Evolutionary conservation across 2,797 vertebrate species (phyloP).

Genomic region (Synanceia verrucosa): DNA sequence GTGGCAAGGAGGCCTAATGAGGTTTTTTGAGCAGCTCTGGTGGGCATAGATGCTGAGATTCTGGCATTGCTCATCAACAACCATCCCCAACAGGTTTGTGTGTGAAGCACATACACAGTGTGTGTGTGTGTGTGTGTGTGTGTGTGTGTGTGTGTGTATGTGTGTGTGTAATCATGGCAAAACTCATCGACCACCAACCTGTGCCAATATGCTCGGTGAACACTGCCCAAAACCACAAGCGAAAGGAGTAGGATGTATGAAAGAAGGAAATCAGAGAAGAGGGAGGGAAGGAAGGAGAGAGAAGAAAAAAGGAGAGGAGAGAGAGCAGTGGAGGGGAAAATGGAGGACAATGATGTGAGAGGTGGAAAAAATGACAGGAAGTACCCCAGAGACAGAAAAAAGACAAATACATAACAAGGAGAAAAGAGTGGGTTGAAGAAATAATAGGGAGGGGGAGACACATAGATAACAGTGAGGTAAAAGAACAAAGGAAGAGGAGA

Average conservation of each 20-base stretch:
- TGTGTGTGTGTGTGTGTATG: constrained; percentile 18
- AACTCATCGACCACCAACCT: constrained; percentile 69
- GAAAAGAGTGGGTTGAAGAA: constrained; percentile 43
- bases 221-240: constrained; percentile 56
- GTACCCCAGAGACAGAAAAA: constrained; percentile 28
- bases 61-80: constrained; percentile 67
- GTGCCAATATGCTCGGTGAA: constrained; percentile 69
- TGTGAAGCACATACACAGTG: constrained; percentile 3
- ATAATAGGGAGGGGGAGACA: constrained; percentile 24
- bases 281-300: constrained; percentile 24
- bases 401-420: constrained; percentile 30
- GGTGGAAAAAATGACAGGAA: constrained; percentile 10
- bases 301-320: constrained; percentile 23
- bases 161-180: constrained; percentile 56
- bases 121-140: too few relatives aligned
- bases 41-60: constrained; percentile 59
- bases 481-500: constrained; percentile 48
- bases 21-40: constrained; percentile 68
- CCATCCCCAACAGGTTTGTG: constrained; percentile 59
- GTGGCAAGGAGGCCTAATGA: constrained; percentile 71
- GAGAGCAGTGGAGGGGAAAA: neutral
- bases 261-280: constrained; percentile 33
- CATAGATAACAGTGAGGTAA: constrained; percentile 33
- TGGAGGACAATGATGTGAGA: neutral
- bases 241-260: constrained; percentile 32